These are phyloP conservation scores for Pseudorhiza aurosa DNA, from an alignment of 30 jellyfish, hydroid and myxozoan genomes.

Conservation along the genomic window DNA sequence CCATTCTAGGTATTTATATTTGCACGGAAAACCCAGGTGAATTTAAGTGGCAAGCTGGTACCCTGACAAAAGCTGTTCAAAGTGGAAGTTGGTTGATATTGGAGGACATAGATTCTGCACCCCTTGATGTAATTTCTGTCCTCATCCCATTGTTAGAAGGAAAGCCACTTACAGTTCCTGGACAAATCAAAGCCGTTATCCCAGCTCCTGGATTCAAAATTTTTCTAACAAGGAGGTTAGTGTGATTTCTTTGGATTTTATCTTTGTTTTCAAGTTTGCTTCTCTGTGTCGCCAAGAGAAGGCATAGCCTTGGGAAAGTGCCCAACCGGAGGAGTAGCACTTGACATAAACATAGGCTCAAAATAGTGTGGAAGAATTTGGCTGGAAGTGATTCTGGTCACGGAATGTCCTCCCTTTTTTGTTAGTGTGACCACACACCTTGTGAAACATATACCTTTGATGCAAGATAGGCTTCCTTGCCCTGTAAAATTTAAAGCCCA, in stretches of 20 bases:
- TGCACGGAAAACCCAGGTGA: constrained; percentile 91
- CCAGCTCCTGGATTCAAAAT: constrained; percentile 78
- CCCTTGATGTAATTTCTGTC: constrained; percentile 90
- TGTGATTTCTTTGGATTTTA: neutral
- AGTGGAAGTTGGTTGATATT: constrained; percentile 91
- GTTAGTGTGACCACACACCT: too few species aligned
- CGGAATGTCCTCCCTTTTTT: too few species aligned
- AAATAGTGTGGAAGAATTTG: too few species aligned
- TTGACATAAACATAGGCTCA: neutral
- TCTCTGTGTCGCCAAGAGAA: neutral
- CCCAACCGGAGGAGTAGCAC: neutral
- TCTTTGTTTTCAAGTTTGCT: neutral
- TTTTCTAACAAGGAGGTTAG: constrained; percentile 92
- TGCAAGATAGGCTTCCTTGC: too few species aligned
- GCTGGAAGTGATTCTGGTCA: too few species aligned
- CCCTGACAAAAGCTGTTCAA: constrained; percentile 87
- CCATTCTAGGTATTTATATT: constrained; percentile 89
- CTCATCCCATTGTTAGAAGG: constrained; percentile 73
- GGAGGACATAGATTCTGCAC: constrained; percentile 92
- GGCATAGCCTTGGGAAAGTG: neutral
- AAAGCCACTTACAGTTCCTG: constrained; percentile 73
- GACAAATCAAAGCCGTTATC: constrained; percentile 54
- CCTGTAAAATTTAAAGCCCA: too few species aligned
- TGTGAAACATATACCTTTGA: too few species aligned
- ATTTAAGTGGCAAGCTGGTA: constrained; percentile 95